Evolutionary conservation across 1,140 invertebrate genomes (phyloP), one percentile per base, ranked within the genome.

Genomic region (Drosophila sturtevanti): DNA sequence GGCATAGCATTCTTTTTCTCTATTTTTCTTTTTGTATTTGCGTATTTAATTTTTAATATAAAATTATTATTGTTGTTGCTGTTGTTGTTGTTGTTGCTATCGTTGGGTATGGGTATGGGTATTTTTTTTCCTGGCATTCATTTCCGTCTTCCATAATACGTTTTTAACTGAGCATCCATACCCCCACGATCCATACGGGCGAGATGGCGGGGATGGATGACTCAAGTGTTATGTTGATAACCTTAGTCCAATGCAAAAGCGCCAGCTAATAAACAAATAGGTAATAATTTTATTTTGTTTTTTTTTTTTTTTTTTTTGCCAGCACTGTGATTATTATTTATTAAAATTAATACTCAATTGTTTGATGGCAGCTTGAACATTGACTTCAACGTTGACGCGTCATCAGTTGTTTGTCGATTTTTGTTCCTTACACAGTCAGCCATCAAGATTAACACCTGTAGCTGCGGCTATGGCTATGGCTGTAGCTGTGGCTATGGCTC

Each of bases 121-220:
- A 3, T 77, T 84, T 85, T 72, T 65, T 68, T 63, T 77, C 69
- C 84, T 77, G 69, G 85, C 84, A 80, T 89, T 89, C 73, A 89
- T 89, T 89, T 89, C 84, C 84, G 84, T 89, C 84, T 89, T 89
- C 77, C 75, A 89, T 89, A 89, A 89, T 89, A 89, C 69, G 84
- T 89, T 89, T 89, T 89, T 89, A 87, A 87, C 41, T 48, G 41
- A 48, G 41, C 41, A 48, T 48, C 72, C 82, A 78, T 87, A 69
- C 82, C 54, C 76, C 79, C 78, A 75, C 66, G 72, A 52, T 72
- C 67, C 68, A 74, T 73, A 66, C 69, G 71, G 63, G 16, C 72
- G 72, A 37, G 51, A 64, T 10, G 34, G 34, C 11, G 34, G 7
- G 16, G 9, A 48, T 48, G 84, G 84, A 89, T 89, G 84, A 89